A percentile compares a stretch with the other conserved stretches of the same genome.
Evolutionary conservation across 2,888 invertebrate genomes (phyloP).

Genomic region (Coleophora flavipennella): DNA sequence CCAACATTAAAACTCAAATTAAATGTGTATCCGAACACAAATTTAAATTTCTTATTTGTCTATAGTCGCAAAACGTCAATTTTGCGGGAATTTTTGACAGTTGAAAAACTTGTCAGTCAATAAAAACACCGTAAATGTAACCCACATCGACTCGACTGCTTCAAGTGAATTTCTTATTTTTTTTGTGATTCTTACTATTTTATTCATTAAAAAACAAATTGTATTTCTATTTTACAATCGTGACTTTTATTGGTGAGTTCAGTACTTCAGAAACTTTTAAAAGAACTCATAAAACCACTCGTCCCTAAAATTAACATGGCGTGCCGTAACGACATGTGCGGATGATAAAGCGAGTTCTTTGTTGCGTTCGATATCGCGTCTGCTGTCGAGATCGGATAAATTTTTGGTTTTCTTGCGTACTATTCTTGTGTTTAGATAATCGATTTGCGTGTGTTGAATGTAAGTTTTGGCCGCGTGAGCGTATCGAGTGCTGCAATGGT

Average conservation of each 20-base stretch:
- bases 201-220: constrained; percentile 14
- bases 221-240: constrained; percentile 19
- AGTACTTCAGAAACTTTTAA: constrained; percentile 26
- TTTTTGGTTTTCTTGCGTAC: constrained; percentile 34
- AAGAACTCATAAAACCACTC: constrained; percentile 20
- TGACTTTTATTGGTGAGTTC: constrained; percentile 34
- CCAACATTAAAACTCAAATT: too few relatives aligned
- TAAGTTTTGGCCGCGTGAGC: constrained; percentile 1
- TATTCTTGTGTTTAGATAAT: constrained; percentile 43
- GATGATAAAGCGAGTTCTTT: constrained; percentile 57
- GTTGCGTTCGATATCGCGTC: constrained; percentile 43
- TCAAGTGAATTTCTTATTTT: constrained; percentile 22
- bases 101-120: too few relatives aligned
- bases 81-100: constrained; percentile 65
- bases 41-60: too few relatives aligned
- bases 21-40: too few relatives aligned
- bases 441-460: constrained; percentile 30
- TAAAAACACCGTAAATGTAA: constrained; percentile 53
- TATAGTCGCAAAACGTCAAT: constrained; percentile 37
- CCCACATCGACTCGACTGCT: constrained; percentile 29
- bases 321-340: constrained; percentile 63
- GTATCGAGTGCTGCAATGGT: constrained; percentile 57
- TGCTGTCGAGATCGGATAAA: constrained; percentile 28
- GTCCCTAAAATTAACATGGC: constrained; percentile 55
- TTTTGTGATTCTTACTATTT: constrained; percentile 15